Conservation (phyloP, 2,797 vertebrate species). For the Scleropages formosus region DNA sequence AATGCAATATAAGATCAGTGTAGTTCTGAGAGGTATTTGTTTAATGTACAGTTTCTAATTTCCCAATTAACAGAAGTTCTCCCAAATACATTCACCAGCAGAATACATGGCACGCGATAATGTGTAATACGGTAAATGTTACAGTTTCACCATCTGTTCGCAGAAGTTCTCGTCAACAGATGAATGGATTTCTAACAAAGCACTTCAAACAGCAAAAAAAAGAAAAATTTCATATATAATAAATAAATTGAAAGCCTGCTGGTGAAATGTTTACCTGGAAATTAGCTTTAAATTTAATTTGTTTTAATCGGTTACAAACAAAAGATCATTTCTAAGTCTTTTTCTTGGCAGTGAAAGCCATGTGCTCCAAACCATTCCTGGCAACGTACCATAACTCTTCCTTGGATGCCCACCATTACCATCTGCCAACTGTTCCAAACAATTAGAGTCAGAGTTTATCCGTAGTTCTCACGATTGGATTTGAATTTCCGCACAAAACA, state of each 20-base stretch:
- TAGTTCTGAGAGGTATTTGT: too few species aligned
- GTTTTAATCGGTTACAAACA: constrained; percentile 12
- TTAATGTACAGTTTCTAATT: too few species aligned
- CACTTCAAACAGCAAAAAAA: background rate
- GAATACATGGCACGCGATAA: background rate
- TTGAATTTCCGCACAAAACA: constrained; percentile 3
- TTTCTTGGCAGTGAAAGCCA: constrained; percentile 16
- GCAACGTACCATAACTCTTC: background rate
- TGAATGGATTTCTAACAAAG: constrained; percentile 1
- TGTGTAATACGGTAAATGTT: constrained; percentile 5
- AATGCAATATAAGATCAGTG: too few species aligned
- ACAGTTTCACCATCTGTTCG: background rate
- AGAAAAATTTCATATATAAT: too few species aligned
- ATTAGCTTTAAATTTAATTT: constrained; percentile 16
- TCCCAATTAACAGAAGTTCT: too few species aligned
- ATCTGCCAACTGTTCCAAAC: constrained; percentile 12
- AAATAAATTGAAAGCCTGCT: background rate
- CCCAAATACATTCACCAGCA: background rate
- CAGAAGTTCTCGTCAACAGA: constrained; percentile 1
- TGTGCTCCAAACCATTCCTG: background rate
- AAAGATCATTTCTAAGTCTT: constrained; percentile 21
- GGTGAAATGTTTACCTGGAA: constrained; percentile 23
- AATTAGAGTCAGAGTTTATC: constrained; percentile 1
- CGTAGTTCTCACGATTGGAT: background rate
- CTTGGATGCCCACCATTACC: background rate